Evolutionary conservation across 37 sponge, comb jelly and placozoan genomes (phyloP).

Genomic region (Chondrosia reniformis): DNA sequence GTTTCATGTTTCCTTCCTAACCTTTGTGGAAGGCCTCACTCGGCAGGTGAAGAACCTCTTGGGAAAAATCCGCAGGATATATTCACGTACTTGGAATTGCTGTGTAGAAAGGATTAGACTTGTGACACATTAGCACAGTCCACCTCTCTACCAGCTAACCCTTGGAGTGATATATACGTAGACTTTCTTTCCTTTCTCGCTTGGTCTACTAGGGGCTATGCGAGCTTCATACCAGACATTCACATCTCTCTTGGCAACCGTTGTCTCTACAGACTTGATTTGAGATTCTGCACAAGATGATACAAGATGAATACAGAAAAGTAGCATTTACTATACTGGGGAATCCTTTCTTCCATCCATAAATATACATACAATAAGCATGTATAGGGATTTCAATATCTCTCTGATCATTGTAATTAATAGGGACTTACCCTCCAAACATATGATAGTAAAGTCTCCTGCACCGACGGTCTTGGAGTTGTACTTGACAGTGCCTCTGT

Average conservation of each 20-base stretch:
- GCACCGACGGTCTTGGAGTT: conserved; percentile 24
- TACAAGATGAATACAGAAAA: background rate
- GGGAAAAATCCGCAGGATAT: conserved; percentile 62
- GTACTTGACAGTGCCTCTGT: conserved; percentile 54
- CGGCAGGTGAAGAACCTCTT: conserved; percentile 57
- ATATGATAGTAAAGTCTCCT: conserved; percentile 31
- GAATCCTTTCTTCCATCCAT: background rate
- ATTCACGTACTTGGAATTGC: conserved; percentile 83
- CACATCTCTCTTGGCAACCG: conserved; percentile 34
- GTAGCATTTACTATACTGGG: background rate
- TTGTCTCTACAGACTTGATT: conserved; percentile 42
- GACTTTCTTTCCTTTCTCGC: conserved; percentile 49
- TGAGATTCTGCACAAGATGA: conserved; percentile 24
- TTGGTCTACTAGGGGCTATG: background rate
- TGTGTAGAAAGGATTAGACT: conserved; percentile 5
- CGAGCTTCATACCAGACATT: conserved; percentile 61
- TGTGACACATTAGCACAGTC: background rate
- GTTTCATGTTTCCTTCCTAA: background rate
- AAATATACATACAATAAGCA: background rate
- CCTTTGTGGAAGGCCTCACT: conserved; percentile 71
- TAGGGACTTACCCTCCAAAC: conserved; percentile 17
- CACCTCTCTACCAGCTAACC: conserved; percentile 32
- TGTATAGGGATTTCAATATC: background rate
- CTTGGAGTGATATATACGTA: conserved; percentile 75
- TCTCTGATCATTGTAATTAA: background rate